Percentiles rank a stretch among this genome's conserved stretches.
These are phyloP conservation scores for Sebastes taczanowskii DNA, from an alignment of 2,797 vertebrate species.

Conservation along the genomic window DNA sequence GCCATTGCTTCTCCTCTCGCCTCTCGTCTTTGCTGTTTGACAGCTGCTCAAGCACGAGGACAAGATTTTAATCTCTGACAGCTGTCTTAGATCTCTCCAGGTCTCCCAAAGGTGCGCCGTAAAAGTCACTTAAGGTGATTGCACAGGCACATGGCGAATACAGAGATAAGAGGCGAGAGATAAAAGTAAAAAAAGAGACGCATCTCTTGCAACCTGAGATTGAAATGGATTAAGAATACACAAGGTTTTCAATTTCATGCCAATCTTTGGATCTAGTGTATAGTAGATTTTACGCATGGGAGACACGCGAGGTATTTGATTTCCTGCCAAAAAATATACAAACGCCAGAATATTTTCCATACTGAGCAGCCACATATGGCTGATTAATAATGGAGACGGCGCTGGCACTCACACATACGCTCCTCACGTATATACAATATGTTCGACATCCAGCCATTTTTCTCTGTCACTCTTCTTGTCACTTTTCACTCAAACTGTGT, in stretches of 20 bases:
- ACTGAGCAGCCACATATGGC: slow-evolving; percentile 32
- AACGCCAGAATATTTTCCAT: slow-evolving; percentile 47
- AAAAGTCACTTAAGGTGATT: slow-evolving; percentile 27
- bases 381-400: slow-evolving; percentile 47
- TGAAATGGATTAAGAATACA: not conserved
- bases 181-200: not conserved
- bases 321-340: slow-evolving; percentile 44
- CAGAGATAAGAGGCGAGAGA: not conserved
- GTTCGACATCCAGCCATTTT: not conserved
- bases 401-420: slow-evolving; percentile 1
- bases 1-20: slow-evolving; percentile 13
- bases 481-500: not conserved
- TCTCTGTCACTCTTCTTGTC: not conserved
- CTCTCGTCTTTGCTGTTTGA: slow-evolving; percentile 24
- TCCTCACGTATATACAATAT: not conserved
- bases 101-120: not conserved
- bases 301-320: slow-evolving; percentile 30
- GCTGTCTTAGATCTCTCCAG: slow-evolving; percentile 13
- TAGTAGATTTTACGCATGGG: slow-evolving; percentile 17
- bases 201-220: not conserved
- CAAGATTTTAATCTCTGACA: slow-evolving; percentile 38
- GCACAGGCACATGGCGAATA: not conserved
- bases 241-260: not conserved
- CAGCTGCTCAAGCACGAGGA: slow-evolving; percentile 10
- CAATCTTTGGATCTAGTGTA: not conserved